Evolutionary conservation across 2,797 vertebrate genomes (phyloP), one percentile per base, ranked within the genome.

Genomic region (Erpetoichthys calabaricus): DNA sequence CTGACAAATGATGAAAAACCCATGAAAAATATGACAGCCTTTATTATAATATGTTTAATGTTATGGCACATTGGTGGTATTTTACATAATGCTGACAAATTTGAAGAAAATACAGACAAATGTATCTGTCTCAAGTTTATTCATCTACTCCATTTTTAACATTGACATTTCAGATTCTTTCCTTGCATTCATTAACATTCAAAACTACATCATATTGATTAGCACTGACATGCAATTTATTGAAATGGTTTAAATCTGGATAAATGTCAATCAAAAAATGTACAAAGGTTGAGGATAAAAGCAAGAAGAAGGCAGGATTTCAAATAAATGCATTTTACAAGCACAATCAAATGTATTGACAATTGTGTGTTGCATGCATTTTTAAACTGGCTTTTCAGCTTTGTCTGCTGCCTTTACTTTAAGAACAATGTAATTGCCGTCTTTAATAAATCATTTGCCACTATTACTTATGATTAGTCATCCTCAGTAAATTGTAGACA

Each of bases 211-310:
- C 47, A 49, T 49, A 49, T 49, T 49, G 47, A 49, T 49, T 49
- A 49, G 5, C 3, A n/a, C 47, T 49, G 47, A 49, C 47, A 49
- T 7, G n/a, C 7, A 49, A 7, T 49, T 49, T n/a, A 49, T 49
- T 49, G 47, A 49, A 49, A 49, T n/a, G 47, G n/a, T 49, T 49
- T 49, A n/a, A 49, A n/a, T 49, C n/a, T 49, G 5, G 47, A 49
- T 49, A 7, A 49, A 49, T n/a, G 47, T 49, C 47, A 49, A n/a
- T 49, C 47, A 49, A 49, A 7, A 49, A 7, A n/a, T 49, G 47
- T 7, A 7, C 47, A 49, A 49, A 49, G 47, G 47, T 49, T 49
- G 5, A 49, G 47, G 47, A 7, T n/a, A 49, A n/a, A 49, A 49
- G 47, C n/a, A 49, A 49, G 47, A 49, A 49, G 7, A 49, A 49